Evolutionary conservation across 1,140 invertebrate species (phyloP).

Genomic region (Polypedilum pembai): DNA sequence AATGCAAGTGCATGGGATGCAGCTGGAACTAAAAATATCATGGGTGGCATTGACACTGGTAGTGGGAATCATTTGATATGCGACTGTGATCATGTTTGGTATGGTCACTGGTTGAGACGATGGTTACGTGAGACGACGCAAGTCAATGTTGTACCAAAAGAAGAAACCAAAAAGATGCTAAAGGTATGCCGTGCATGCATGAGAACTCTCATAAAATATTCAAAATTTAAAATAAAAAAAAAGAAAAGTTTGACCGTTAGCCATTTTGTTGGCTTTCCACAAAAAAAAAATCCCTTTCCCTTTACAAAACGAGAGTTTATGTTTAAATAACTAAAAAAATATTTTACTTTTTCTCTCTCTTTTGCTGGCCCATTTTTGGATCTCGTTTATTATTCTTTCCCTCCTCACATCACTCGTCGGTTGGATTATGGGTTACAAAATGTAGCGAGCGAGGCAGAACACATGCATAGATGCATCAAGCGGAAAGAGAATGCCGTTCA

Average conservation of each 20-base stretch:
- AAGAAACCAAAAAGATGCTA: slow-evolving; percentile 42
- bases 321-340: not conserved
- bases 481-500: slow-evolving; percentile 54
- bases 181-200: too few species aligned
- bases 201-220: slow-evolving; percentile 30
- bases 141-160: slow-evolving; percentile 44
- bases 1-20: slow-evolving; percentile 76
- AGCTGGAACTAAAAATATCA: slow-evolving; percentile 56
- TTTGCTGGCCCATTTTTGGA: not conserved
- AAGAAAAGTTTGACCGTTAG: too few species aligned
- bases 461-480: slow-evolving; percentile 56
- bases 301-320: not conserved
- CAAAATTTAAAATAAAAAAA: too few species aligned
- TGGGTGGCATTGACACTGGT: slow-evolving; percentile 73
- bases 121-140: slow-evolving; percentile 67
- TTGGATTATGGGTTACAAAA: not conserved
- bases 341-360: not conserved
- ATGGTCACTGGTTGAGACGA: slow-evolving; percentile 76
- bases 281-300: too few species aligned
- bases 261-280: too few species aligned
- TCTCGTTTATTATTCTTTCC: not conserved
- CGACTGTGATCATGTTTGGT: slow-evolving; percentile 81
- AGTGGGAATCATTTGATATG: slow-evolving; percentile 72
- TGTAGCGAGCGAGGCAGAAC: slow-evolving; percentile 47
- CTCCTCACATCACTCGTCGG: not conserved